A percentile compares a stretch with the other conserved stretches of the same genome.
Conservation (phyloP, 2,888 invertebrate species). For the Cheiracanthium punctorium region DNA sequence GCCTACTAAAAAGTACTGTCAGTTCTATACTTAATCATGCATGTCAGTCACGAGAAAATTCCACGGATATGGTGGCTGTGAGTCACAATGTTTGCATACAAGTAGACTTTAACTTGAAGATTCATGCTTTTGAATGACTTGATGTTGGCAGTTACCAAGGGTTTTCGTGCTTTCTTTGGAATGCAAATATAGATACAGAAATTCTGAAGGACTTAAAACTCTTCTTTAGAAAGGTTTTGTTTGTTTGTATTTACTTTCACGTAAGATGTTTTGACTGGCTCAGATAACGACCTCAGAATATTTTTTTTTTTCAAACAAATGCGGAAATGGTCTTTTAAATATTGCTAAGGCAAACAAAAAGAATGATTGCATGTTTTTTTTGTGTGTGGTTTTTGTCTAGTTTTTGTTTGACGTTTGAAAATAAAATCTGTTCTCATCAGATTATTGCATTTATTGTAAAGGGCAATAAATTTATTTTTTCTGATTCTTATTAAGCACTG, state of each 20-base stretch:
- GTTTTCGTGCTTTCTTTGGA: not conserved
- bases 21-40: not conserved
- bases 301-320: not conserved
- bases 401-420: no score
- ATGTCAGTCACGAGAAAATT: conserved; percentile 28
- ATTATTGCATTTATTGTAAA: no score
- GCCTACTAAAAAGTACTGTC: not conserved
- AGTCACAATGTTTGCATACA: conserved; percentile 14
- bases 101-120: not conserved
- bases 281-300: not conserved
- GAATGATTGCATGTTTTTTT: no score
- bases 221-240: not conserved
- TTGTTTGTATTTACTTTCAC: not conserved
- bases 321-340: no score
- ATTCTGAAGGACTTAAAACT: not conserved
- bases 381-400: no score
- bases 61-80: not conserved
- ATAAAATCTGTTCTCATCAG: no score
- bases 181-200: not conserved
- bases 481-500: no score
- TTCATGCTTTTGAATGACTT: not conserved
- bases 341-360: no score
- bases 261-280: not conserved
- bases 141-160: not conserved
- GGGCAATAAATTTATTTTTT: no score